Base-by-base conservation (phyloP, 2,888 invertebrate species). In the Rhogogaster chlorosoma region DNA sequence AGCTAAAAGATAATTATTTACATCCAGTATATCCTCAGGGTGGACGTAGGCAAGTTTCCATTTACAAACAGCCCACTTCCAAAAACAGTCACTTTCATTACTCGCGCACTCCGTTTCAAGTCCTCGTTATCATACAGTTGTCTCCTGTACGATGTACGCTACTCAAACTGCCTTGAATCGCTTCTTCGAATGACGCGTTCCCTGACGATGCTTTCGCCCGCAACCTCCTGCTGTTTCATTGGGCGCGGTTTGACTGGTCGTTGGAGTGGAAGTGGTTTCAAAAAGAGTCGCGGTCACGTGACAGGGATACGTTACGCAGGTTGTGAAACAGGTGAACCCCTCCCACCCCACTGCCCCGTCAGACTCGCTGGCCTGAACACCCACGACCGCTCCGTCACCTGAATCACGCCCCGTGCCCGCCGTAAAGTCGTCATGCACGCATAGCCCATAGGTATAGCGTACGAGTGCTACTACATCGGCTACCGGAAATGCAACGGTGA, bases 281-380 rank as follows among this genome's bases (percentile, higher is more conserved):
- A 88, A 88, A 88, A 88, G 70, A 89, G 87, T 87, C 84, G 84
- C 53, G 86, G 89, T 93, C 93, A 93, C 93, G 93, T 93, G 93
- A 92, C 89, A 86, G 84, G 75, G 49, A 86, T 89, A 91, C 92
- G 91, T 92, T 91, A 93, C 91, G 89, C 92, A 91, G 92, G 91
- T 93, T 93, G 93, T 91, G 92, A 93, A 93, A 93, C 93, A 93
- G 93, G 92, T 92, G 92, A 88, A 85, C 85, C 49, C 45, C 84
- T 84, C 70, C 53, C 49, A 45, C 67, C 12, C 67, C 70, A 6
- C 67, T 12, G n/a, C 26, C 80, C 67, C 83, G 18, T 32, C 29
- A 2, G n/a, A 32, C 2, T n/a, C 67, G 0, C 45, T 45, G 42
- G n/a, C 49, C 18, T 36, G 10, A 42, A 45, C 45, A 29, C 45